Evolutionary conservation across 2,797 vertebrate genomes (phyloP).

Genomic region (Schizopygopsis pylzovi): DNA sequence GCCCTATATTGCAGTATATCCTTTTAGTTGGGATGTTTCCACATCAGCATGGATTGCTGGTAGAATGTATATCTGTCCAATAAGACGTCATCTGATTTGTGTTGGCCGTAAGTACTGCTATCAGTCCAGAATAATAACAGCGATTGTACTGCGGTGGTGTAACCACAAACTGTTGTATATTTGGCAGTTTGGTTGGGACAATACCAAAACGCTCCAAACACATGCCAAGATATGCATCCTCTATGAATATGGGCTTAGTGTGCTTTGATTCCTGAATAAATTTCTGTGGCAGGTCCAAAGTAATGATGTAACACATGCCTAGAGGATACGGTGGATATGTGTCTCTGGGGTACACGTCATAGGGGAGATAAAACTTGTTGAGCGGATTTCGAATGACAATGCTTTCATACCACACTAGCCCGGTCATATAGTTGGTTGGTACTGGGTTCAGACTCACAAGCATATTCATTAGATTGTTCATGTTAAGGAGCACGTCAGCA

Average conservation of each 20-base stretch:
- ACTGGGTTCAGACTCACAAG: conserved; percentile 60
- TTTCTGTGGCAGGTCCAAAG: conserved; percentile 71
- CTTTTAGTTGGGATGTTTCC: background rate
- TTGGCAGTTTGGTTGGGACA: background rate
- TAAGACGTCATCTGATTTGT: conserved; percentile 62
- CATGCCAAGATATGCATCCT: conserved; percentile 81
- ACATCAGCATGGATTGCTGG: conserved; percentile 31
- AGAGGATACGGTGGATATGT: conserved; percentile 76
- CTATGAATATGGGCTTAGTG: conserved; percentile 76
- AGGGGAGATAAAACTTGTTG: conserved; percentile 75
- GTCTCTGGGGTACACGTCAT: conserved; percentile 66
- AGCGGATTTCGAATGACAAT: conserved; percentile 59
- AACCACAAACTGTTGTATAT: conserved; percentile 64
- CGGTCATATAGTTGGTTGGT: conserved; percentile 68
- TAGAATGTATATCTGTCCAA: conserved; percentile 51
- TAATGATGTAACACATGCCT: conserved; percentile 81
- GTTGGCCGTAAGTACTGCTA: conserved; percentile 72
- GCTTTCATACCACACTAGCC: conserved; percentile 66
- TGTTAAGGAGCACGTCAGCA: conserved; percentile 81
- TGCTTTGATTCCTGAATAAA: conserved; percentile 67
- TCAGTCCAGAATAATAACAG: conserved; percentile 70
- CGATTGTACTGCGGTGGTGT: conserved; percentile 56
- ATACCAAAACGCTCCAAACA: conserved; percentile 74
- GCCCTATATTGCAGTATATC: no score
- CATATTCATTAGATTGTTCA: conserved; percentile 67